A percentile compares a stretch with the other conserved stretches of the same genome.
Evolutionary conservation across 1,140 invertebrate genomes (phyloP).

Genomic region (Calliopsis andreniformis): DNA sequence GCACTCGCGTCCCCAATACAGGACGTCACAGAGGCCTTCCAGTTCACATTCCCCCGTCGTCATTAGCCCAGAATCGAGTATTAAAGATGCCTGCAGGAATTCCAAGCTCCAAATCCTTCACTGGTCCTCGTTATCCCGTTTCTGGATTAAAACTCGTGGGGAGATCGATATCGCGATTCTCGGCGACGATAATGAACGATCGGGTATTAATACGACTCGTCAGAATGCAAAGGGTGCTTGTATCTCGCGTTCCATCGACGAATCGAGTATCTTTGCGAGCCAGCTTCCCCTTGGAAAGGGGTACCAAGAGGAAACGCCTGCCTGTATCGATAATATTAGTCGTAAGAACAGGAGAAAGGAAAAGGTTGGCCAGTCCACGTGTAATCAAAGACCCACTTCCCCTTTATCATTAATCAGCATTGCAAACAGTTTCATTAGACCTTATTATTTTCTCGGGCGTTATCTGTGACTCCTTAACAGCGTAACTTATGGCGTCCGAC

Average conservation of each 20-base stretch:
- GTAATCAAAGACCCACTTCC: constrained; percentile 38
- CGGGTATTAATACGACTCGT: too few species aligned
- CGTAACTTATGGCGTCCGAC: constrained; percentile 56
- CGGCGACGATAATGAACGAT: too few species aligned
- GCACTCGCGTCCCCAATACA: too few species aligned
- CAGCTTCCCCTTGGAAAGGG: background rate
- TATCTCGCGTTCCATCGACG: background rate
- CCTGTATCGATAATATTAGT: constrained; percentile 2
- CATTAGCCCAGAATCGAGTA: too few species aligned
- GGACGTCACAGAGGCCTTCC: too few species aligned
- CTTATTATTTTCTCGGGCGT: constrained; percentile 53
- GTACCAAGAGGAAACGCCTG: background rate
- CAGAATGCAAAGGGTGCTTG: too few species aligned
- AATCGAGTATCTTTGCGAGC: background rate
- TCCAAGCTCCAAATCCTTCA: too few species aligned
- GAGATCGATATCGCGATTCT: too few species aligned
- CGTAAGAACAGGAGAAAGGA: constrained; percentile 11
- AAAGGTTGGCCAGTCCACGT: constrained; percentile 30
- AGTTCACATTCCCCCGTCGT: too few species aligned
- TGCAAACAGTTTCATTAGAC: constrained; percentile 64
- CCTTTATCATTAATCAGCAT: constrained; percentile 63
- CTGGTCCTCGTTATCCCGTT: too few species aligned
- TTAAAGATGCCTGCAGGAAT: too few species aligned
- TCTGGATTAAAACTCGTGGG: too few species aligned
- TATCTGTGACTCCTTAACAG: constrained; percentile 42